Evolutionary conservation across 2,797 vertebrate species (phyloP).

Genomic region (Myoxocephalus aenaeus): DNA sequence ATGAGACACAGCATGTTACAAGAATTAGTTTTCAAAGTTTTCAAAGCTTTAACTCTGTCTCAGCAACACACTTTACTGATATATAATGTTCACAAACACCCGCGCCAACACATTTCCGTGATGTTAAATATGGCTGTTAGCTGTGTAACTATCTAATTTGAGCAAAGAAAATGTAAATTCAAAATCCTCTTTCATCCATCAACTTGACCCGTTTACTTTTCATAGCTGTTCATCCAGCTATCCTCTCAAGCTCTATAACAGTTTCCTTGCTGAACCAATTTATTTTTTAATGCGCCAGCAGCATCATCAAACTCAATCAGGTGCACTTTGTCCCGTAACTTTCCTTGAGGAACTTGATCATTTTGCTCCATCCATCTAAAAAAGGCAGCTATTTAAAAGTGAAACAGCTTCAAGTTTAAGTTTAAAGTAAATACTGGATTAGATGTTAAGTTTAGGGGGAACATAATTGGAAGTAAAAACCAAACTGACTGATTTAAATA

Average conservation of each 20-base stretch:
- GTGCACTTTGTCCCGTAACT: background rate
- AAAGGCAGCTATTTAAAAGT: background rate
- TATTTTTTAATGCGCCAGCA: too few species aligned
- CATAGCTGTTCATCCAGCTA: too few species aligned
- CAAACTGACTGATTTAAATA: too few species aligned
- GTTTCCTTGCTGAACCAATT: too few species aligned
- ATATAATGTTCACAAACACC: background rate
- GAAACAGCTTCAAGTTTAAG: background rate
- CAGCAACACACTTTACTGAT: background rate
- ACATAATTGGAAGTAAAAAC: too few species aligned
- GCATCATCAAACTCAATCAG: background rate
- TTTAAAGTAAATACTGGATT: too few species aligned
- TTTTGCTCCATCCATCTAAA: background rate
- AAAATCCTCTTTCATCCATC: too few species aligned
- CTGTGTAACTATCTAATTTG: background rate
- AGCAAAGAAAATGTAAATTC: background rate
- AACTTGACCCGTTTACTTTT: too few species aligned
- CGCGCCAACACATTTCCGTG: too few species aligned
- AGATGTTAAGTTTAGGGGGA: too few species aligned
- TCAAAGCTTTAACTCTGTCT: background rate
- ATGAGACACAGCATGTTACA: background rate
- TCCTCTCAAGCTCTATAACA: too few species aligned
- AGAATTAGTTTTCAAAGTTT: too few species aligned
- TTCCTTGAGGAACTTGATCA: background rate
- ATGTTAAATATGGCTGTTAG: background rate